phyloP scores from a whole-genome alignment of 2,797 vertebrate genomes.

The Bradypodion pumilum region DNA sequence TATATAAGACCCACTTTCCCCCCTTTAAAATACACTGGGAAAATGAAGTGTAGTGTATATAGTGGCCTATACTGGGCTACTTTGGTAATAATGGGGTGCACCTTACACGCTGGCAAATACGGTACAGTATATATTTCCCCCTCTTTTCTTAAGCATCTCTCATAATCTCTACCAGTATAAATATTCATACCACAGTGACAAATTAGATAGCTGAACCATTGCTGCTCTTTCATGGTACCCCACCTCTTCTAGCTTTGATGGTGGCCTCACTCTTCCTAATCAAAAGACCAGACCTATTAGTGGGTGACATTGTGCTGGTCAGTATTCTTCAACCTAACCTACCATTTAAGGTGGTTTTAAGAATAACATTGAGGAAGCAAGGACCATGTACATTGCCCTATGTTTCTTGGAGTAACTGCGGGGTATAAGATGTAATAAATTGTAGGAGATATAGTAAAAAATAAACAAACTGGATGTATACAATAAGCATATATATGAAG shows the following conservation, averaged over 20 bases:
- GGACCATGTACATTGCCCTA: background rate
- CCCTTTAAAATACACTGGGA: no score
- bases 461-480: background rate
- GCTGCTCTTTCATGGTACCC: background rate
- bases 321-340: background rate
- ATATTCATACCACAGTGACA: background rate
- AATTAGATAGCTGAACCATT: background rate
- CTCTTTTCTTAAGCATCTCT: no score
- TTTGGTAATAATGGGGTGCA: no score
- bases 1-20: no score
- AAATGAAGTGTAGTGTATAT: no score
- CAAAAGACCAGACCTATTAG: background rate
- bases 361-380: background rate
- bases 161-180: background rate
- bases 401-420: background rate
- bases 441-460: background rate
- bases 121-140: no score
- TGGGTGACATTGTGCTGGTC: background rate
- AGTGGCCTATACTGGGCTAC: no score
- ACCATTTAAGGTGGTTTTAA: background rate
- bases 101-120: no score
- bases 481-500: background rate
- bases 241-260: background rate
- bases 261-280: background rate
- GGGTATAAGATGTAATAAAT: background rate